A percentile compares a stretch with the other conserved stretches of the same genome.
Conservation (phyloP, 2,797 vertebrate genomes). For the Catharus ustulatus region DNA sequence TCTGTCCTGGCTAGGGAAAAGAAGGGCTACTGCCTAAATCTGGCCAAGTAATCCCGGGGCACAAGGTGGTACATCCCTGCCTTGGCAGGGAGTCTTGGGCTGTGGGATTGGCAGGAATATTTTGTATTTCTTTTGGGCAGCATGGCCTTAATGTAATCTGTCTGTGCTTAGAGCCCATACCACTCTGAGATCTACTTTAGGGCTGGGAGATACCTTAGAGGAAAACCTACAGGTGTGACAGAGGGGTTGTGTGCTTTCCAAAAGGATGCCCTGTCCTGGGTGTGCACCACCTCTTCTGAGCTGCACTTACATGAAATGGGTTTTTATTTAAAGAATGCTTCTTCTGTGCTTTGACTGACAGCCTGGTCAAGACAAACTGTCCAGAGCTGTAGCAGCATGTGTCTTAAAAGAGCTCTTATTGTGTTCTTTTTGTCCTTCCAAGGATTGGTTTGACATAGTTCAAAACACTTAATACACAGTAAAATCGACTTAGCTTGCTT, state of each 20-base stretch:
- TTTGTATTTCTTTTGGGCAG: background rate
- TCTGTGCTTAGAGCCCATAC: background rate
- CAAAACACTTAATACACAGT: background rate
- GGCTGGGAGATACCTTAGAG: background rate
- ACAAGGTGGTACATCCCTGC: background rate
- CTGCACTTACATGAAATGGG: background rate
- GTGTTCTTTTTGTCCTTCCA: background rate
- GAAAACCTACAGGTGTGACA: background rate
- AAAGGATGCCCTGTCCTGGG: background rate
- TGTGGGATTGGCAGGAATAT: background rate
- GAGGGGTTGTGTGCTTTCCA: background rate
- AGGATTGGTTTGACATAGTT: background rate
- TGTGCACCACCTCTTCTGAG: background rate
- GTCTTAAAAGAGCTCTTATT: background rate
- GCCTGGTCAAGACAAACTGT: background rate
- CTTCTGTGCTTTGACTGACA: background rate
- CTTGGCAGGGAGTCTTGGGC: background rate
- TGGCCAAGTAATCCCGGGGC: accelerated
- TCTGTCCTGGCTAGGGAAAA: background rate
- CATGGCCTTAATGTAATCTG: background rate
- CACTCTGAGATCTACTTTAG: background rate
- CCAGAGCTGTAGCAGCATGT: background rate
- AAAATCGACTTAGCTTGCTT: background rate
- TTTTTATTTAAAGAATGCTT: background rate
- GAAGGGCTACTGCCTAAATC: background rate